These are phyloP conservation scores for Drosophila ohnishii DNA, from an alignment of 1,140 invertebrate species.

Conservation along the genomic window DNA sequence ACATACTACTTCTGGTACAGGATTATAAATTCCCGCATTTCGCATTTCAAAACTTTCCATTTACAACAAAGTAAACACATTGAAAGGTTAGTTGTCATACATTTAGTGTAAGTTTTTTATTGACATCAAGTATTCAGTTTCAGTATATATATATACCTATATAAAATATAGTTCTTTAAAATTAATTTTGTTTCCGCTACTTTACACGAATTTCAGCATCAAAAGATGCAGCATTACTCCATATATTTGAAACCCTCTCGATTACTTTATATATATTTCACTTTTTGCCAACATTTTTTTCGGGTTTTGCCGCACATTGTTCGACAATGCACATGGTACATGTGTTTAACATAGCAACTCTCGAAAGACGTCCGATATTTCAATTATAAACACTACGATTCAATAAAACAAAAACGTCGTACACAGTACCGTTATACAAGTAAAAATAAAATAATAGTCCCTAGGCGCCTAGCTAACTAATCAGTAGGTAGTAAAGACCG, in stretches of 20 bases:
- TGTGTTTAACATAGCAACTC: slow-evolving; percentile 27
- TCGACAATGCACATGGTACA: slow-evolving; percentile 57
- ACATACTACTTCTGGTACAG: no score
- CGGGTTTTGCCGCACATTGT: slow-evolving; percentile 34
- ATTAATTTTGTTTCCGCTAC: slow-evolving; percentile 65
- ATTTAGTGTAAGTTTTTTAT: slow-evolving; percentile 79
- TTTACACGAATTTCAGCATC: slow-evolving; percentile 63
- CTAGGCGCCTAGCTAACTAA: slow-evolving; percentile 52
- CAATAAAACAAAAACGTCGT: slow-evolving; percentile 61
- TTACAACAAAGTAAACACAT: neutral
- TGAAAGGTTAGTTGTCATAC: slow-evolving; percentile 31
- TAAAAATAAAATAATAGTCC: slow-evolving; percentile 54
- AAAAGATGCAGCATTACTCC: slow-evolving; percentile 39
- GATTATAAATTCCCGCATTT: neutral
- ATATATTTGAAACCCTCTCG: slow-evolving; percentile 28
- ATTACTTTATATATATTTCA: slow-evolving; percentile 28
- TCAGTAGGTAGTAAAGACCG: slow-evolving; percentile 58
- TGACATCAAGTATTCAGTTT: slow-evolving; percentile 80
- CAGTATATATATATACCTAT: slow-evolving; percentile 60
- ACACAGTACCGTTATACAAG: slow-evolving; percentile 61
- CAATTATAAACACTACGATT: slow-evolving; percentile 43
- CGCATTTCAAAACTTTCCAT: neutral
- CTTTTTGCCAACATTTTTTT: slow-evolving; percentile 31
- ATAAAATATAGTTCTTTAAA: slow-evolving; percentile 81
- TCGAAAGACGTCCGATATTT: slow-evolving; percentile 42